Percentiles rank a stretch among this genome's conserved stretches.
Conservation (phyloP, 2,113 vertebrate species). For the Sorex fumeus region DNA sequence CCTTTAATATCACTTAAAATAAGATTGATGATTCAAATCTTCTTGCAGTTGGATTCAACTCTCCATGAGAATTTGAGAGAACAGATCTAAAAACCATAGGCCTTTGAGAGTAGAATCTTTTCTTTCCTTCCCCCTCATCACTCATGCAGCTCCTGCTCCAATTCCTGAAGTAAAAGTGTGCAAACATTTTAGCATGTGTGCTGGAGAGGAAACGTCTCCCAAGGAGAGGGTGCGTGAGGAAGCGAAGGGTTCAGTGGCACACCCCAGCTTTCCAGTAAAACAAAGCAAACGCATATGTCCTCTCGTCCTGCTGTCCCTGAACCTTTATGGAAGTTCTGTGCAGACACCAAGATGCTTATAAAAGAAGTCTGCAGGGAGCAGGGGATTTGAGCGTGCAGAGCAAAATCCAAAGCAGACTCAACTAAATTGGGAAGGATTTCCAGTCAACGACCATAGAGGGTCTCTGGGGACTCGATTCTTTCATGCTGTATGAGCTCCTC, state of each 20-base stretch:
- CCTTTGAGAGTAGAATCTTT: neutral
- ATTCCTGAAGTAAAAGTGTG: neutral
- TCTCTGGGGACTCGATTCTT: neutral
- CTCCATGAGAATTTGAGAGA: neutral
- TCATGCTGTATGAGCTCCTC: no score
- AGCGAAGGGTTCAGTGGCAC: neutral
- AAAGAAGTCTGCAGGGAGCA: neutral
- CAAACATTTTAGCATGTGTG: rapidly evolving
- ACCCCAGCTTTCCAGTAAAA: no score
- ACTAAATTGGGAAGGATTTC: neutral
- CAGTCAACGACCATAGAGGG: no score
- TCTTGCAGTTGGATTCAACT: neutral
- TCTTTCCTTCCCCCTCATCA: neutral
- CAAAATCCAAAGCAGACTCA: neutral
- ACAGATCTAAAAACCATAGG: neutral
- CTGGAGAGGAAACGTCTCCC: neutral
- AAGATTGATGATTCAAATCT: neutral
- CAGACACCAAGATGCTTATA: neutral
- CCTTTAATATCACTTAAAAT: conserved; percentile 11
- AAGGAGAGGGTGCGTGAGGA: neutral
- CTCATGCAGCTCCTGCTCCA: neutral
- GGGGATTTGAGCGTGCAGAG: neutral
- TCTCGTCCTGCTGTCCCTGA: neutral
- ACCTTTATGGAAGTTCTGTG: neutral
- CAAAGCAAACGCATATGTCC: neutral